Evolutionary conservation across 2,113 vertebrate genomes (phyloP).

Genomic region (Chaenogobius annularis): DNA sequence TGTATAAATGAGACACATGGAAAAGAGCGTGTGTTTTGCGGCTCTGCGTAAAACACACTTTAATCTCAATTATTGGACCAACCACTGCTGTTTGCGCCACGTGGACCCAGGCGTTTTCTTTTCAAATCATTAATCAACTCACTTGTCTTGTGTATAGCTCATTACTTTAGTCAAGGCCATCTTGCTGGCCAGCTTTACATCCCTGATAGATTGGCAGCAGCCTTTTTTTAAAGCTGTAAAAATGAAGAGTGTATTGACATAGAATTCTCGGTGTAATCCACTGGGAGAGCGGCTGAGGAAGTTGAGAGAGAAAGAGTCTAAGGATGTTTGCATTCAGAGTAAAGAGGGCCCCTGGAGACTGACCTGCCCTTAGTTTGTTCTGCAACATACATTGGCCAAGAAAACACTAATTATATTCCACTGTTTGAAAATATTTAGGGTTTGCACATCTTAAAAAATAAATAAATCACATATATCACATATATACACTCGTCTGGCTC

Average conservation of each 20-base stretch:
- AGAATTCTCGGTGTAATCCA: constrained; percentile 43
- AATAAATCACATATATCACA: too few relatives aligned
- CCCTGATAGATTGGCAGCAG: constrained; percentile 51
- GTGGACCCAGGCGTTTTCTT: constrained; percentile 28
- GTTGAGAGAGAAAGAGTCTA: constrained; percentile 21
- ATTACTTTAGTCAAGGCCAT: constrained; percentile 47
- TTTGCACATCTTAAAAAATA: too few relatives aligned
- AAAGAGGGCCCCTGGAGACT: constrained; percentile 3
- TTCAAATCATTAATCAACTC: constrained; percentile 60
- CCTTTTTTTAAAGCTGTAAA: constrained; percentile 27
- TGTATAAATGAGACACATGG: constrained; percentile 43
- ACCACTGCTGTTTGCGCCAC: constrained; percentile 43
- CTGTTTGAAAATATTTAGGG: too few relatives aligned
- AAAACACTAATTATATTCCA: constrained; percentile 26
- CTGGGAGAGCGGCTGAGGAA: constrained; percentile 16
- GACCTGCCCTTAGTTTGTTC: constrained; percentile 9
- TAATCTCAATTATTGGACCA: constrained; percentile 56
- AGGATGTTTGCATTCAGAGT: constrained; percentile 21
- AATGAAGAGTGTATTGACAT: constrained; percentile 44
- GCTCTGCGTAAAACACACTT: constrained; percentile 39
- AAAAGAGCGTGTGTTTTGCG: constrained; percentile 13
- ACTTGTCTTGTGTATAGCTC: constrained; percentile 47
- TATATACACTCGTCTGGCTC: too few relatives aligned
- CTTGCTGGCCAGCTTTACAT: constrained; percentile 31
- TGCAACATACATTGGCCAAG: constrained; percentile 21